Evolutionary conservation across 2,113 vertebrate genomes (phyloP).

Genomic region (Saimiri boliviensis): DNA sequence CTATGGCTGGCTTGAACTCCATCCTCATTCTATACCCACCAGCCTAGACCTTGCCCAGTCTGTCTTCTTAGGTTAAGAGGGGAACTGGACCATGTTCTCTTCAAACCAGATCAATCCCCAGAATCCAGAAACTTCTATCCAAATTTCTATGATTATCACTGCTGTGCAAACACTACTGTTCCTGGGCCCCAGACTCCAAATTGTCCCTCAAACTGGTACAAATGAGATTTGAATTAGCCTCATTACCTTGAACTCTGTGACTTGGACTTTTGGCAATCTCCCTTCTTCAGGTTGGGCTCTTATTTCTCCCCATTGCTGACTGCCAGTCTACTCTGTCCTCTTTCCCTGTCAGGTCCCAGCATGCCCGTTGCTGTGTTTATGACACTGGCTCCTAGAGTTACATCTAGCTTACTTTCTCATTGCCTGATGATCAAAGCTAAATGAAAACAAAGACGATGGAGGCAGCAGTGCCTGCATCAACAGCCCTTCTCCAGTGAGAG

Average conservation of each 20-base stretch:
- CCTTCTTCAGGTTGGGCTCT: neutral
- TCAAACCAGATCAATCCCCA: neutral
- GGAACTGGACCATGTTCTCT: neutral
- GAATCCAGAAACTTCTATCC: constrained; percentile 35
- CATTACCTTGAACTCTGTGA: neutral
- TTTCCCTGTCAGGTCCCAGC: neutral
- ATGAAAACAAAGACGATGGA: constrained; percentile 55
- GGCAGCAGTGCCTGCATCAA: neutral
- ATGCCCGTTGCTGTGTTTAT: constrained; percentile 19
- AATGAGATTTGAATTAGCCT: neutral
- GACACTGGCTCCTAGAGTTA: neutral
- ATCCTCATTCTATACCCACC: neutral
- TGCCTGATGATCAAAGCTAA: constrained; percentile 59
- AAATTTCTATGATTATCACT: neutral
- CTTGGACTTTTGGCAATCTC: neutral
- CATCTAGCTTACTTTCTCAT: constrained; percentile 35
- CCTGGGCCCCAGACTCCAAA: neutral
- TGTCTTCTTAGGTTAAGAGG: neutral
- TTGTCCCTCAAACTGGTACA: neutral
- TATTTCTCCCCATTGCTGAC: neutral
- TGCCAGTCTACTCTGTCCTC: neutral
- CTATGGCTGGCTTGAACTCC: neutral
- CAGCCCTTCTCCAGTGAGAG: neutral
- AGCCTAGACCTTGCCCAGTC: neutral
- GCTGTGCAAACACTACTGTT: constrained; percentile 17